Evolutionary conservation across 53 echinoderm and acorn worm genomes (phyloP).

Genomic region (Echinarachnius parma): DNA sequence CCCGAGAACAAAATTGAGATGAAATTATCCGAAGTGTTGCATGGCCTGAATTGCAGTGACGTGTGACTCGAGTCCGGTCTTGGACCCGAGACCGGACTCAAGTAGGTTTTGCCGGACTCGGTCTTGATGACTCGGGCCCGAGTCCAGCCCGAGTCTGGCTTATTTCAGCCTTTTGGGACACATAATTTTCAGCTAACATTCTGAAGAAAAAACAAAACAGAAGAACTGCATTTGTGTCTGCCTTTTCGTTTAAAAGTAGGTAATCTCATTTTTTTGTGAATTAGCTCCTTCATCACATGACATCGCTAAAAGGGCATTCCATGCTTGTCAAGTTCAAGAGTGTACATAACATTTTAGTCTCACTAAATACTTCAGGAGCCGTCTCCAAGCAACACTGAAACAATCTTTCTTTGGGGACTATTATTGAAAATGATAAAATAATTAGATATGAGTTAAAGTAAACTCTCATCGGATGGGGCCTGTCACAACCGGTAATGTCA

Average conservation of each 20-base stretch:
- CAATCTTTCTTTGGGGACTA: constrained; percentile 14
- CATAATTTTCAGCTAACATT: constrained; percentile 14
- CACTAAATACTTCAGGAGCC: constrained; percentile 16
- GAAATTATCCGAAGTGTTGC: constrained; percentile 24
- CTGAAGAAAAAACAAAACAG: constrained; percentile 21
- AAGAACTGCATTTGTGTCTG: constrained; percentile 15
- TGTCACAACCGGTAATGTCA: constrained; percentile 4
- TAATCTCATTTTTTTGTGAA: constrained; percentile 14
- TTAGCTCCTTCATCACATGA: constrained; percentile 11
- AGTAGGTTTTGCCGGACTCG: constrained; percentile 4
- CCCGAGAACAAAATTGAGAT: constrained; percentile 30
- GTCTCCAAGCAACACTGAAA: constrained; percentile 3
- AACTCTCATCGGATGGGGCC: constrained; percentile 24
- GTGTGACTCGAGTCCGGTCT: constrained; percentile 1
- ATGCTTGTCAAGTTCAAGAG: constrained; percentile 11
- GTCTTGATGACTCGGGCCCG: constrained; percentile 20
- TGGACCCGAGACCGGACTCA: constrained; percentile 1
- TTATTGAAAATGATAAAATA: constrained; percentile 13
- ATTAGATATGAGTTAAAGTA: constrained; percentile 24
- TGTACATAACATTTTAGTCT: constrained; percentile 11
- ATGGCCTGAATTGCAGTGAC: constrained; percentile 23
- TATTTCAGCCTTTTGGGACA: constrained; percentile 11
- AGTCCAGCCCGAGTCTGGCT: constrained; percentile 12
- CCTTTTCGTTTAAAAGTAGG: constrained; percentile 15
- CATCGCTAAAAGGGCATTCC: constrained; percentile 15